These are phyloP conservation scores for Drosophila tripunctata DNA, from an alignment of 2,888 invertebrate species.

Conservation along the genomic window DNA sequence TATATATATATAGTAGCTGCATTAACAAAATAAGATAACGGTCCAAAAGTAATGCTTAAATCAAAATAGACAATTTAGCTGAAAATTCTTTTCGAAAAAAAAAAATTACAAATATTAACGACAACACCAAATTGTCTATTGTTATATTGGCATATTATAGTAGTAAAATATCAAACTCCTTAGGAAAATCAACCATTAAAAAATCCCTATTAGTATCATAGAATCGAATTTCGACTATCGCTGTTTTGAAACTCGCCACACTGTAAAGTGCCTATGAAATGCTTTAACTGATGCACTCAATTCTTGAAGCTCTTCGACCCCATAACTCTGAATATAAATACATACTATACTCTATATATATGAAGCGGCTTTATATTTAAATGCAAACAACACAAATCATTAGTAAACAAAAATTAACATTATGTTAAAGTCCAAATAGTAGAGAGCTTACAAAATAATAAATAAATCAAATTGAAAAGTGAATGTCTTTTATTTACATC, in stretches of 20 bases:
- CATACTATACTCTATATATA: too few relatives aligned
- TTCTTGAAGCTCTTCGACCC: conserved; percentile 12
- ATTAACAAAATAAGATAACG: too few relatives aligned
- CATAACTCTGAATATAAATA: conserved; percentile 9
- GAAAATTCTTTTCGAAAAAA: conserved; percentile 6
- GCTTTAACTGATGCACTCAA: conserved; percentile 36
- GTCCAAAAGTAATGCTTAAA: conserved; percentile 51
- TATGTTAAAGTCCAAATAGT: conserved; percentile 55
- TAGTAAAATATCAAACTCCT: not conserved
- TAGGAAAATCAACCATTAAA: conserved; percentile 6
- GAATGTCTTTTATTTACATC: conserved; percentile 1
- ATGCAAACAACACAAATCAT: conserved; percentile 17
- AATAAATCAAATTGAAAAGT: conserved; percentile 29
- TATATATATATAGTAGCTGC: conserved; percentile 35
- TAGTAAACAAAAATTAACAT: conserved; percentile 29
- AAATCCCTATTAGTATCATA: not conserved
- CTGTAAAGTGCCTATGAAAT: conserved; percentile 61
- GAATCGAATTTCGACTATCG: conserved; percentile 23
- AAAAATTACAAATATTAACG: not conserved
- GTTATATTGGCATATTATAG: conserved; percentile 1
- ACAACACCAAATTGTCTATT: not conserved
- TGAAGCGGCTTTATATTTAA: conserved; percentile 17
- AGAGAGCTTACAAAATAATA: conserved; percentile 58
- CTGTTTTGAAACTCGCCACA: conserved; percentile 30
- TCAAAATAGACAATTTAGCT: conserved; percentile 38